Conservation (phyloP, 2,113 vertebrate species). For the Delphinus delphis region DNA sequence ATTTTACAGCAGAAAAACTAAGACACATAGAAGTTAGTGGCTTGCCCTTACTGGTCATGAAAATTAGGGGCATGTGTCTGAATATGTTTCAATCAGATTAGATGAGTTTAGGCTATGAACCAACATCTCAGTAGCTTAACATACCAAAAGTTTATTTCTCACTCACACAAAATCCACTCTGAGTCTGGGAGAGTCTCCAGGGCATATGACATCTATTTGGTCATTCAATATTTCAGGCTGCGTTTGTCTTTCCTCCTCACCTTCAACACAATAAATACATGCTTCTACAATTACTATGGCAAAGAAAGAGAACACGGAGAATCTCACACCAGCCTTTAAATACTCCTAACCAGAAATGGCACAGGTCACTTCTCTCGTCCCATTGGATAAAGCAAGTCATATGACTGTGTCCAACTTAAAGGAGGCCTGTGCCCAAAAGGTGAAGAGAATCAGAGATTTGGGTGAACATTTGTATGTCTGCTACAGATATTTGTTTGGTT, state of each 20-base stretch:
- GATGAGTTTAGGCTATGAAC: background rate
- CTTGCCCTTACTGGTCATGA: background rate
- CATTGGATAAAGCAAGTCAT: background rate
- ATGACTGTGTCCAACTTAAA: background rate
- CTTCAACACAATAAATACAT: background rate
- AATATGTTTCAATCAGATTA: background rate
- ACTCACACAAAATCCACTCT: background rate
- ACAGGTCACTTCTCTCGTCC: background rate
- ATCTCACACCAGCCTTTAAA: background rate
- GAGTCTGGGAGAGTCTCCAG: background rate
- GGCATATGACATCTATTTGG: background rate
- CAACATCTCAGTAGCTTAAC: background rate
- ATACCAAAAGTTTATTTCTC: background rate
- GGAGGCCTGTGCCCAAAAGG: background rate
- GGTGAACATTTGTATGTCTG: background rate
- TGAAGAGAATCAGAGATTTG: background rate
- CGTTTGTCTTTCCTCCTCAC: background rate
- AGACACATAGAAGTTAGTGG: background rate
- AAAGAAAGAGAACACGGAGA: background rate
- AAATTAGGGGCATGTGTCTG: background rate
- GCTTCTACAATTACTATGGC: background rate
- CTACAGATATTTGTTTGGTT: background rate
- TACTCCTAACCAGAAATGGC: background rate
- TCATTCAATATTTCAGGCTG: background rate
- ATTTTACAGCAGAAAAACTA: background rate